Evolutionary conservation across 2,888 invertebrate species (phyloP).

Genomic region (Eurois occulta): DNA sequence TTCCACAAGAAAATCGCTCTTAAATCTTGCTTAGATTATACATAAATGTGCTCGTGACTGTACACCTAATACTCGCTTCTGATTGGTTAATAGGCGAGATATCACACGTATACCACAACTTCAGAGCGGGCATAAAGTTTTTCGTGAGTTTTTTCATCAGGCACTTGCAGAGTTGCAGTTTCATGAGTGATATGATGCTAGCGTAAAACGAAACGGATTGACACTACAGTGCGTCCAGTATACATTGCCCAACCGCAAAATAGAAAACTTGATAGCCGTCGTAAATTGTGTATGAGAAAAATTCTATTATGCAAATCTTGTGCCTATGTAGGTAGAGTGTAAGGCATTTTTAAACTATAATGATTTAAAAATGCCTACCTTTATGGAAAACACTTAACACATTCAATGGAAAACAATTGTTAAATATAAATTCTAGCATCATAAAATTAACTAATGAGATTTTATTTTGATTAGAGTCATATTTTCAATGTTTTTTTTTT

Average conservation of each 20-base stretch:
- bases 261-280: no score
- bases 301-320: neutral
- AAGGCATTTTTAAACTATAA: neutral
- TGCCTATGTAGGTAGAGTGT: neutral
- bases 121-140: neutral
- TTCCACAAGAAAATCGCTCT: no score
- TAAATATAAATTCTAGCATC: slow-evolving; percentile 4
- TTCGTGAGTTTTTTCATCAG: neutral
- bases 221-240: no score
- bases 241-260: no score
- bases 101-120: neutral
- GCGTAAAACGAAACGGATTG: no score
- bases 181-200: neutral
- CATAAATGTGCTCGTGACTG: no score
- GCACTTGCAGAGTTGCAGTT: neutral
- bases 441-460: slow-evolving; percentile 42
- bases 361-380: neutral
- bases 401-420: neutral
- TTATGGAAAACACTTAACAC: neutral
- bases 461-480: slow-evolving; percentile 8
- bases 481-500: no score
- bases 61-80: neutral
- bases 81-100: neutral
- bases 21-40: no score
- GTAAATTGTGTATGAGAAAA: neutral